phyloP scores from a whole-genome alignment of 2,113 vertebrate species.

The Pterocles gutturalis region DNA sequence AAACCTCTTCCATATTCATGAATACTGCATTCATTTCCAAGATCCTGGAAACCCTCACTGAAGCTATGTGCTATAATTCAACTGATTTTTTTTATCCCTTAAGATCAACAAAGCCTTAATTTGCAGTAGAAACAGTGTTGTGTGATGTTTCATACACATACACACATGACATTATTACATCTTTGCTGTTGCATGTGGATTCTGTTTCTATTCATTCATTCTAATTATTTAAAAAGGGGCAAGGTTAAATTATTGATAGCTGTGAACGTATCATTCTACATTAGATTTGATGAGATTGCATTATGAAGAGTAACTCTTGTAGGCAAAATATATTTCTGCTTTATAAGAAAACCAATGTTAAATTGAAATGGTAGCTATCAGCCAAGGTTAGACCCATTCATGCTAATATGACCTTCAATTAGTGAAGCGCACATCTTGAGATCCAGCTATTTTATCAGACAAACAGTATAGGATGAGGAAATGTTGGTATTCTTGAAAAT shows the following conservation, averaged over 20 bases:
- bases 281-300: not conserved
- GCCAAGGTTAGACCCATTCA: slow-evolving; percentile 53
- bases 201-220: not conserved
- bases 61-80: not conserved
- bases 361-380: slow-evolving; percentile 12
- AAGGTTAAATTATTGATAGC: not conserved
- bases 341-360: not conserved
- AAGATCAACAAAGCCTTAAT: slow-evolving; percentile 27
- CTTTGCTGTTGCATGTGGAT: not conserved
- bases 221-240: not conserved
- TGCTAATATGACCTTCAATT: slow-evolving; percentile 73
- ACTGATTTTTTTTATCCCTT: not conserved
- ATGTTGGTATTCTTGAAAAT: slow-evolving; percentile 39
- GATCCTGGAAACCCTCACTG: not conserved
- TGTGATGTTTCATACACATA: not conserved
- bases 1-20: slow-evolving; percentile 61
- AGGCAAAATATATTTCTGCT: not conserved
- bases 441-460: slow-evolving; percentile 26
- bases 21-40: slow-evolving; percentile 11
- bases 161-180: not conserved
- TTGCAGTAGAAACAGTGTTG: not conserved
- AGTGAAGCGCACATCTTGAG: slow-evolving; percentile 28
- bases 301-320: not conserved
- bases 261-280: not conserved
- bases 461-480: not conserved